A percentile compares a stretch with the other conserved stretches of the same genome.
These are phyloP conservation scores for Ahaetulla prasina DNA, from an alignment of 2,113 vertebrate species.

Conservation along the genomic window DNA sequence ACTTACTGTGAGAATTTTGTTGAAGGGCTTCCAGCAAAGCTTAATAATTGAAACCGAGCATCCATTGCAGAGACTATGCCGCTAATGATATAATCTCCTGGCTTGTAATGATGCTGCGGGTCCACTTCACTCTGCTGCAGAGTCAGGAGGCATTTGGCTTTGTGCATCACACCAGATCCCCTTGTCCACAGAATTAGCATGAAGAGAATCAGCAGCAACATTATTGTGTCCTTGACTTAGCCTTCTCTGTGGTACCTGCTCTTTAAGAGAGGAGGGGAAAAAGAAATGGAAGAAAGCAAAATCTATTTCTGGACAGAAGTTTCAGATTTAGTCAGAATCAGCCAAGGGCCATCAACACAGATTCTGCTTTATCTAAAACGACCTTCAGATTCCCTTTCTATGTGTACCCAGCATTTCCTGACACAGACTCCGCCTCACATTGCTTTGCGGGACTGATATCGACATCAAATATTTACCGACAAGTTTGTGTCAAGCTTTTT, in stretches of 20 bases:
- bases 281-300: no score
- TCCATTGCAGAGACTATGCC: no score
- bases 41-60: neutral
- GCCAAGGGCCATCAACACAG: neutral
- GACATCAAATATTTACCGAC: no score
- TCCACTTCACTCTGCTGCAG: neutral
- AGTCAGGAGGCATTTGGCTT: neutral
- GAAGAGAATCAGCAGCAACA: neutral
- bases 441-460: no score
- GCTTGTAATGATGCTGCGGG: neutral
- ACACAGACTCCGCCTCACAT: no score
- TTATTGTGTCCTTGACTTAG: neutral
- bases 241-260: no score
- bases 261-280: no score
- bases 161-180: neutral
- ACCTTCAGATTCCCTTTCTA: no score
- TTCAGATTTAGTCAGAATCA: neutral
- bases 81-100: neutral
- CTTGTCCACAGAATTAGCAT: fast-evolving
- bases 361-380: no score
- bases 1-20: neutral
- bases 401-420: no score
- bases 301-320: neutral
- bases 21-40: neutral
- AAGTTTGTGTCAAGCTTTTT: no score